Evolutionary conservation across 2,797 vertebrate species (phyloP).

Genomic region (Malurus leucopterus): DNA sequence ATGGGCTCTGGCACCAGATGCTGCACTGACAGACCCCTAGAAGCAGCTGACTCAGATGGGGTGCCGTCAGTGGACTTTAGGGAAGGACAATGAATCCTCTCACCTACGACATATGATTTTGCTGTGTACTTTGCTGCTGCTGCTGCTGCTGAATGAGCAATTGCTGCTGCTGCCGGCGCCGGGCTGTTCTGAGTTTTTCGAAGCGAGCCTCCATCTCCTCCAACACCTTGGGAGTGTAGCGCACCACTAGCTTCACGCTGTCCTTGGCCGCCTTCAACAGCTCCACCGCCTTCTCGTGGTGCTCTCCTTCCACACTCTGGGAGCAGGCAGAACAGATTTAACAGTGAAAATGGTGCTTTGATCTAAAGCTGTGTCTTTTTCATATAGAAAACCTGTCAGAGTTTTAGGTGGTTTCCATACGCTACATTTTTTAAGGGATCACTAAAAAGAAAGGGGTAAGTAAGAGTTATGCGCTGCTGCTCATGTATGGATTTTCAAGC

Average conservation of each 20-base stretch:
- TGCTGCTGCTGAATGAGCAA: conserved; percentile 91
- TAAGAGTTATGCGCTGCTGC: not conserved
- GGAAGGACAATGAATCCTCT: conserved; percentile 81
- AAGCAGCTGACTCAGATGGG: not conserved
- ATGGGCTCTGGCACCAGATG: accelerated
- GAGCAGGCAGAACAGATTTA: not conserved
- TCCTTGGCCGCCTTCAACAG: conserved; percentile 95
- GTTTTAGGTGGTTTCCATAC: not conserved
- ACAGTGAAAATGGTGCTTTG: not conserved
- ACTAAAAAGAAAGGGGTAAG: not conserved
- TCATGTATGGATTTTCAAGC: not conserved
- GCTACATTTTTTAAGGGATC: not conserved
- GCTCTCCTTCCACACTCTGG: conserved; percentile 96
- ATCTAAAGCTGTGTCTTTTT: not conserved
- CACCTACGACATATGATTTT: conserved; percentile 98
- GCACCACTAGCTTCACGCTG: conserved; percentile 95
- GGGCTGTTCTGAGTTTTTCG: conserved; percentile 93
- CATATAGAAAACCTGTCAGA: not conserved
- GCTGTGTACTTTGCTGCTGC: conserved; percentile 86
- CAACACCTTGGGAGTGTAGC: conserved; percentile 97
- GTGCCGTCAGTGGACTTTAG: not conserved
- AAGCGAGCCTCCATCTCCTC: conserved; percentile 99
- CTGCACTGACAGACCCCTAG: not conserved
- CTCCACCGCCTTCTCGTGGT: conserved; percentile 96
- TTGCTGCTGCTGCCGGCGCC: conserved; percentile 94